Evolutionary conservation across 2,113 vertebrate genomes (phyloP), one percentile per base, ranked within the genome.

Genomic region (Nothobranchius kuhntae): DNA sequence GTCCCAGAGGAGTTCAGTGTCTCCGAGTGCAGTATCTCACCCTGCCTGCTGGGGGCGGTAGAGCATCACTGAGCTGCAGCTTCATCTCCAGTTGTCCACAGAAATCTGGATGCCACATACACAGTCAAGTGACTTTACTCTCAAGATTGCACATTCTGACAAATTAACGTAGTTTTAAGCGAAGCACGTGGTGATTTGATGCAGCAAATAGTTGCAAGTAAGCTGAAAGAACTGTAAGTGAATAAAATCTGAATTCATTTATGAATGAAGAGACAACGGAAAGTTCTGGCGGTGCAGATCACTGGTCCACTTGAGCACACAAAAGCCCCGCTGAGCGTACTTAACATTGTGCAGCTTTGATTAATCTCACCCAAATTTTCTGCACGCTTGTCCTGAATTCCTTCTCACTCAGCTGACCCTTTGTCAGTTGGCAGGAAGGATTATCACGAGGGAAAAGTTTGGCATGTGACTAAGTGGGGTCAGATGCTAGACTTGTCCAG

Each of bases 341-440:
- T 66, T 65, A 30, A 63, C 11, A 14, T 60, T 17, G 50, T 42
- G 44, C 61, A 59, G 80, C 75, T 75, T 70, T 65, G 64, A 80
- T 74, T 78, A 69, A 72, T 13, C 74, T 57, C 13, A 14, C 36
- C 51, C 46, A 76, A 72, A 71, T 74, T 80, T 52, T 68, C 61
- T 65, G 47, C 72, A 53, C 56, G 51, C 76, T 68, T 55, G 68
- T 68, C 77, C 71, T 73, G 68, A 80, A 78, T 78, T 76, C 78
- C 74, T 82, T 77, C 79, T 71, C 68, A 54, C 83, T 85, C 84
- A 85, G 77, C 80, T 86, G 86, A 86, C 78, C 75, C 73, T 74
- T 84, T 86, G 85, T 87, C 70, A 81, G 83, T 81, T 84, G 79
- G 88, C 81, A 73, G 47, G 69, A 71, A 68, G 80, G 81, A 90